A percentile compares a stretch with the other conserved stretches of the same genome.
Conservation (phyloP, 2,113 vertebrate genomes). For the Ciconia maguari region DNA sequence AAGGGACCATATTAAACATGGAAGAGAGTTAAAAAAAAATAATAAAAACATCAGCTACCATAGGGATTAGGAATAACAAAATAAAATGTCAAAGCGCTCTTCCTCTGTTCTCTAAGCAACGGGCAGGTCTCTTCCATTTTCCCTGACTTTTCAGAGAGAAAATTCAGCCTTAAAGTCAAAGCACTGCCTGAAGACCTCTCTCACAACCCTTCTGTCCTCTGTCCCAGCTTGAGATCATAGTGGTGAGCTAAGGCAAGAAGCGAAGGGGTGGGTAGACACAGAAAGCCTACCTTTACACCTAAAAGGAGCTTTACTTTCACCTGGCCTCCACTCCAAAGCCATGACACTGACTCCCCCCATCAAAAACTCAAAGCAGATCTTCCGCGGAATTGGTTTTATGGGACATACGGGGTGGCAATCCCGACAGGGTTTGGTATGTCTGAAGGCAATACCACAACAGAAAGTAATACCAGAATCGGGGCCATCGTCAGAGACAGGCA, state of each 20-base stretch:
- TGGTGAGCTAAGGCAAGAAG: neutral
- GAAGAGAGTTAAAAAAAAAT: neutral
- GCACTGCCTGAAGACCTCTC: neutral
- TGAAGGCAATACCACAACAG: neutral
- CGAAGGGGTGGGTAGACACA: neutral
- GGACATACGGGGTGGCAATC: neutral
- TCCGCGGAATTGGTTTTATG: neutral
- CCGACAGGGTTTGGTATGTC: neutral
- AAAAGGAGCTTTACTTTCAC: neutral
- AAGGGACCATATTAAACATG: neutral
- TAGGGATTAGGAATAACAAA: neutral
- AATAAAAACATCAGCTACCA: neutral
- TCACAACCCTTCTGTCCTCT: neutral
- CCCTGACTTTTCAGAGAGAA: neutral
- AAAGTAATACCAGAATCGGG: neutral
- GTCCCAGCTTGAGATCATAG: neutral
- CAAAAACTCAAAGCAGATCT: neutral
- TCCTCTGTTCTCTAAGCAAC: neutral
- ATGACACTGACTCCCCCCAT: neutral
- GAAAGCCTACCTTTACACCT: neutral
- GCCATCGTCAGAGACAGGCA: neutral
- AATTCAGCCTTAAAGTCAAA: neutral
- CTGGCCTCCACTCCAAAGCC: neutral
- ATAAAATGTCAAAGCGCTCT: neutral
- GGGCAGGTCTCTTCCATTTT: neutral